phyloP scores from a whole-genome alignment of 2,113 vertebrate genomes.

The Pterophyllum scalare region DNA sequence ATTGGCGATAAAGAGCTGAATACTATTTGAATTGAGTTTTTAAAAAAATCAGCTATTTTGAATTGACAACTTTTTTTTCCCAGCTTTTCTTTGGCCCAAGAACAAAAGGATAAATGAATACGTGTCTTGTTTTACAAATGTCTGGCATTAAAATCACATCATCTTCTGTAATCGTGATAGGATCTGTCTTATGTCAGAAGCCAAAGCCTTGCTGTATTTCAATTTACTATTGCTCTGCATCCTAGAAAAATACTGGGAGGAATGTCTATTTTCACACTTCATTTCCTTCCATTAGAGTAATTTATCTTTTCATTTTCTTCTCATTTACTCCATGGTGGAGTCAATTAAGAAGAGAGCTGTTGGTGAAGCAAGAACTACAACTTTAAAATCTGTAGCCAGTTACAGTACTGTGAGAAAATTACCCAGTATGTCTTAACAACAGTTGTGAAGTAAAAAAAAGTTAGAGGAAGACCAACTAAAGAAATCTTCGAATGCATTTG shows the following conservation, averaged over 20 bases:
- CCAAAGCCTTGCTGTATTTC: conserved; percentile 60
- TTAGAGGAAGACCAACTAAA: neutral
- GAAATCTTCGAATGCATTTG: neutral
- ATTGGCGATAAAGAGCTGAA: conserved; percentile 19
- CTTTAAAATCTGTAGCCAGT: conserved; percentile 50
- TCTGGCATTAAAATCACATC: conserved; percentile 43
- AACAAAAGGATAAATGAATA: conserved; percentile 19
- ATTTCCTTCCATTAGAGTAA: conserved; percentile 78
- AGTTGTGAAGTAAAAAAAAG: neutral
- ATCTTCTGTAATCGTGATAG: conserved; percentile 50
- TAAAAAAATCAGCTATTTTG: neutral
- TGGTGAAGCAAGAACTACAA: conserved; percentile 60
- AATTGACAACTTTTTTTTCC: neutral
- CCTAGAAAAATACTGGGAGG: conserved; percentile 56
- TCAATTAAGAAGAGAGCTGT: conserved; percentile 73
- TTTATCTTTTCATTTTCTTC: conserved; percentile 80
- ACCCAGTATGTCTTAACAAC: neutral
- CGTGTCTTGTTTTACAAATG: conserved; percentile 27
- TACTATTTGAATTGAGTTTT: neutral
- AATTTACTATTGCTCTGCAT: conserved; percentile 64
- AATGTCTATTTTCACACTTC: conserved; percentile 76
- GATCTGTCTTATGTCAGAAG: conserved; percentile 47
- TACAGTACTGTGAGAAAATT: conserved; percentile 11
- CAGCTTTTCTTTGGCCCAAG: neutral
- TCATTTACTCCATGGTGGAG: conserved; percentile 75